phyloP scores from a whole-genome alignment of 2,113 vertebrate genomes.

The Heliornis fulica region DNA sequence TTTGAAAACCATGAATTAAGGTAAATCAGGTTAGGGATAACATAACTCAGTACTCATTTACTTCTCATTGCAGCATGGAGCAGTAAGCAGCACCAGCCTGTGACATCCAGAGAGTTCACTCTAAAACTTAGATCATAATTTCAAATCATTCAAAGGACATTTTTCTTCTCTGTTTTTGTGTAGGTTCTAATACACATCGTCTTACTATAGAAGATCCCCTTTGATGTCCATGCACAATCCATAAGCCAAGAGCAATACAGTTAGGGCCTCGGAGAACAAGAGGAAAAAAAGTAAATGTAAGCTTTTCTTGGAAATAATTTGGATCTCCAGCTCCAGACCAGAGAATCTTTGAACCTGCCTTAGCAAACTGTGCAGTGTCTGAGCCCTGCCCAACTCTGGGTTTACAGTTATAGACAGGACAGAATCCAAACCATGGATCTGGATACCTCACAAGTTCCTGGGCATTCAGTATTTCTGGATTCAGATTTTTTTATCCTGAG shows the following conservation, averaged over 20 bases:
- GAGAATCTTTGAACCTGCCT: neutral
- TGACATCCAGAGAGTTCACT: neutral
- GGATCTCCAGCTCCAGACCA: neutral
- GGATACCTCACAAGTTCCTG: neutral
- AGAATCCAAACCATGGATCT: neutral
- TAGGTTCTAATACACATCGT: neutral
- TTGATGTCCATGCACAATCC: neutral
- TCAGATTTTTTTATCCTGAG: neutral
- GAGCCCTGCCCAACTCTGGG: neutral
- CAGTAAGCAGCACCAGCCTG: neutral
- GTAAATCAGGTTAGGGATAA: neutral
- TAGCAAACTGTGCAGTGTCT: neutral
- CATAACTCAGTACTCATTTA: neutral
- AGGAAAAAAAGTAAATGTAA: neutral
- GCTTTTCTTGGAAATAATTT: slow-evolving; percentile 11
- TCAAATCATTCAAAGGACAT: neutral
- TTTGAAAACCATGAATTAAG: neutral
- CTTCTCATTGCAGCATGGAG: neutral
- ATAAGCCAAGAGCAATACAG: neutral
- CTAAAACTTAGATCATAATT: neutral
- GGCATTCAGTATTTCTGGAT: neutral
- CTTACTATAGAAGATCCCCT: neutral
- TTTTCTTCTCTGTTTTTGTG: neutral
- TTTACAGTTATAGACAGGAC: neutral
- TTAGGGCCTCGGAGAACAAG: neutral